phyloP scores from a whole-genome alignment of 1,140 invertebrate species.

The Chymomyza costata region DNA sequence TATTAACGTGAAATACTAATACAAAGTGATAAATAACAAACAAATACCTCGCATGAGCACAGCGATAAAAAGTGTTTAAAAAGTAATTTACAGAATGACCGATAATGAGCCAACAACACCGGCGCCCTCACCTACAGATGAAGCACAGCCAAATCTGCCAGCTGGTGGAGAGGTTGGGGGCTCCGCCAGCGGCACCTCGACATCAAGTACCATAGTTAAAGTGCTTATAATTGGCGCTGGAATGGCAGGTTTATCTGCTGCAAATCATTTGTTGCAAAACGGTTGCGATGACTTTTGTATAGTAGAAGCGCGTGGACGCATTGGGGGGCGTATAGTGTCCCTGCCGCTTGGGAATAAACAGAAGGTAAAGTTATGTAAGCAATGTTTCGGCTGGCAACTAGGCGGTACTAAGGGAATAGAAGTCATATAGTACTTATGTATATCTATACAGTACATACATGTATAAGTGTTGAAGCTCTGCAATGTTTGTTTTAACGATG shows the following conservation, averaged over 20 bases:
- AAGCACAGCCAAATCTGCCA: conserved; percentile 25
- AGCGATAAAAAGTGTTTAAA: conserved; percentile 9
- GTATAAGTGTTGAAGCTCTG: conserved; percentile 1
- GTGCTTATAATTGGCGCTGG: conserved; percentile 91
- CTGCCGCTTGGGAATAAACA: conserved; percentile 82
- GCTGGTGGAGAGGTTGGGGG: conserved; percentile 13
- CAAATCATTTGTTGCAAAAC: conserved; percentile 89
- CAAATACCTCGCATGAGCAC: conserved; percentile 32
- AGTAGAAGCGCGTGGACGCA: conserved; percentile 85
- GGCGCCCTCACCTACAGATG: conserved; percentile 63
- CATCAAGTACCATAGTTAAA: conserved; percentile 75
- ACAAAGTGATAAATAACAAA: conserved; percentile 9
- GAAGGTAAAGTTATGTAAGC: conserved; percentile 74
- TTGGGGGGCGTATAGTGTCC: conserved; percentile 88
- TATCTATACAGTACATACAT: not conserved
- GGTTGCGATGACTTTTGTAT: conserved; percentile 86
- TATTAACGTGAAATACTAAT: conserved; percentile 5
- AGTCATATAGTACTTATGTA: not conserved
- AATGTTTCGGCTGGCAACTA: not conserved
- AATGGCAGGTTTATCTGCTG: conserved; percentile 90
- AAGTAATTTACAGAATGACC: conserved; percentile 26
- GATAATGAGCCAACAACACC: conserved; percentile 58
- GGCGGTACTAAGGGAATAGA: not conserved
- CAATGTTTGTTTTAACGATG: conserved; percentile 9
- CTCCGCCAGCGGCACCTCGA: conserved; percentile 2